Base-by-base conservation (phyloP, 2,888 invertebrate genomes). In the Lochmaea crataegi region DNA sequence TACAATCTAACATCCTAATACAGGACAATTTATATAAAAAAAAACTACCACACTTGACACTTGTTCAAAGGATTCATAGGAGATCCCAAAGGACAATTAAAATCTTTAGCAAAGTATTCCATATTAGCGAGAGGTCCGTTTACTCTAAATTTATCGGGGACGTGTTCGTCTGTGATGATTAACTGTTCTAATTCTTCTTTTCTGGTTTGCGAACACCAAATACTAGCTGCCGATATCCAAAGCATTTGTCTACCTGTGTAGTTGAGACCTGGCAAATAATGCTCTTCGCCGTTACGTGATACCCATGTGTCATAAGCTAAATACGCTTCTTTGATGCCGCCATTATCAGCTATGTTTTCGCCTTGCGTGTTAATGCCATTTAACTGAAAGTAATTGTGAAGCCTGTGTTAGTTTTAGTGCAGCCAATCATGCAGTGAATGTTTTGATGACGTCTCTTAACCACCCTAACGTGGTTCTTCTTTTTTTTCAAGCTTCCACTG, bases 321-420 rank as follows among this genome's bases (percentile, higher is more conserved):
- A 80, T 86, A 98, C 0, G 97, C 95, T 86, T 97, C 94, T 85
- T 96, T 97, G 78, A 97, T 92, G 5, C 97, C 97, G 7, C 96
- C 97, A 85, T 96, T 97, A 85, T 97, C 97, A 0, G 97, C 97
- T 74, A 97, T 97, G 85, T 97, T 97, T 86, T 97, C 97, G 16
- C 96, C 96, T 87, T 96, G 95, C 0, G 96, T 96, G 83, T 95
- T 95, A 78, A 96, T 92, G 72, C 97, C 97, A 83, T 96, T 96
- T 71, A 97, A 85, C 95, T 96, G 86, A 18, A 87, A 81, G 76
- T 75, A 77, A 78, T 75, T 68, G 72, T 77, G 78, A 75, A 79
- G 78, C 74, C 71, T 56, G 53, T 75, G 81, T 80, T 80, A 80
- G 79, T 78, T 71, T 53, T 61, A 38, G 64, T 53, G 67, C 70